These are phyloP conservation scores for Drosophila greeni DNA, from an alignment of 2,888 invertebrate genomes.

Conservation along the genomic window DNA sequence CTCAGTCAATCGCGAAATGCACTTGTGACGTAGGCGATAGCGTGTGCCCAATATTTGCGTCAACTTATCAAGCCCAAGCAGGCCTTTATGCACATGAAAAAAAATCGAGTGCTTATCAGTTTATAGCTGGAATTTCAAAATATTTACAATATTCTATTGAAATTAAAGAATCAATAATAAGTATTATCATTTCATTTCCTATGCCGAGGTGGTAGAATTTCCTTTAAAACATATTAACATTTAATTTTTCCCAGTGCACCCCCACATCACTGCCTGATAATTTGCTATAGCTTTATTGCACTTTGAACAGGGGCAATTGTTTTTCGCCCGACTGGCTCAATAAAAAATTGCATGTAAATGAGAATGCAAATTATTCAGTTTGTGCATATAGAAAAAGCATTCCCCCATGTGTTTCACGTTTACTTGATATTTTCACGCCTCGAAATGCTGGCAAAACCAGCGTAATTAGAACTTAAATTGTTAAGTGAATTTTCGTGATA, in stretches of 20 bases:
- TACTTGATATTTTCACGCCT: constrained; percentile 26
- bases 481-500: constrained; percentile 59
- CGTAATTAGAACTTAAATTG: constrained; percentile 44
- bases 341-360: constrained; percentile 38
- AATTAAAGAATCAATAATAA: no score
- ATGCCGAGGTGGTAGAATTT: no score
- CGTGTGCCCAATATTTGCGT: constrained; percentile 40
- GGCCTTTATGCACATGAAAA: constrained; percentile 10
- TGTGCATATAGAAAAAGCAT: constrained; percentile 5
- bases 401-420: constrained; percentile 28
- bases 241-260: neutral
- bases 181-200: no score
- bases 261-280: constrained; percentile 30
- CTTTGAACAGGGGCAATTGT: constrained; percentile 49
- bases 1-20: constrained; percentile 29
- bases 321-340: constrained; percentile 18
- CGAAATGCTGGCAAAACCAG: constrained; percentile 20
- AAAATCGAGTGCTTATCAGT: neutral
- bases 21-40: constrained; percentile 50
- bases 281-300: constrained; percentile 45
- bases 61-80: constrained; percentile 40
- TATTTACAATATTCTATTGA: neutral
- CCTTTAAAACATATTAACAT: no score
- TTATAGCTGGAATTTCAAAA: neutral
- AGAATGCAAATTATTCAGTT: constrained; percentile 26